Evolutionary conservation across 2,888 invertebrate genomes (phyloP).

Genomic region (Dynastes tityus): DNA sequence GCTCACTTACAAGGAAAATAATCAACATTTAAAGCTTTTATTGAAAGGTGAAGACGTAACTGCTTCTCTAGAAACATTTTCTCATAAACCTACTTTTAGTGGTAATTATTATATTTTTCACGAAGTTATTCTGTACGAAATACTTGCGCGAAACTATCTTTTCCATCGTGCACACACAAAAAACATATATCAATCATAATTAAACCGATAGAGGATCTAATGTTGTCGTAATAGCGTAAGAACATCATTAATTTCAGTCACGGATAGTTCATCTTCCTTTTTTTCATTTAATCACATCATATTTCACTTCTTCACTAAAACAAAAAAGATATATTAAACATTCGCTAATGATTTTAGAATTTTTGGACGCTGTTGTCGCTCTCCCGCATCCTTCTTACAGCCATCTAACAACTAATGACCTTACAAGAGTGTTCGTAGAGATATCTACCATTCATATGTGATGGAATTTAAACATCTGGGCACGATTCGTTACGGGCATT

Average conservation of each 20-base stretch:
- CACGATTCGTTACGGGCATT: constrained; percentile 48
- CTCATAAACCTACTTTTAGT: not conserved
- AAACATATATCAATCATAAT: constrained; percentile 43
- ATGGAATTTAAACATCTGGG: constrained; percentile 28
- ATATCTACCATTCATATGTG: not conserved
- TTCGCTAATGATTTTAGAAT: constrained; percentile 48
- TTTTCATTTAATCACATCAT: constrained; percentile 28
- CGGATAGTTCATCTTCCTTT: constrained; percentile 32
- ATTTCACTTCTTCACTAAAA: constrained; percentile 31
- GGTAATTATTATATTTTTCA: constrained; percentile 5
- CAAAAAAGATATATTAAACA: constrained; percentile 42
- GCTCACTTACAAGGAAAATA: too few species aligned
- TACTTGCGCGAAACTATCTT: constrained; percentile 11
- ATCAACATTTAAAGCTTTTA: too few species aligned
- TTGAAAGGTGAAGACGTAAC: not conserved
- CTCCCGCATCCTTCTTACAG: not conserved
- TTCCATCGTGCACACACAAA: not conserved
- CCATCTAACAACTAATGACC: constrained; percentile 44
- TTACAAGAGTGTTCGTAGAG: not conserved
- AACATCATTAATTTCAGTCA: constrained; percentile 47
- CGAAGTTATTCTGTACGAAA: not conserved
- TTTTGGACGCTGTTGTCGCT: constrained; percentile 22
- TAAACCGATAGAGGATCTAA: constrained; percentile 45
- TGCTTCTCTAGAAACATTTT: not conserved
- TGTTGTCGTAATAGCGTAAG: constrained; percentile 38